Conservation (phyloP, 2,113 vertebrate species). For the Trinectes maculatus region DNA sequence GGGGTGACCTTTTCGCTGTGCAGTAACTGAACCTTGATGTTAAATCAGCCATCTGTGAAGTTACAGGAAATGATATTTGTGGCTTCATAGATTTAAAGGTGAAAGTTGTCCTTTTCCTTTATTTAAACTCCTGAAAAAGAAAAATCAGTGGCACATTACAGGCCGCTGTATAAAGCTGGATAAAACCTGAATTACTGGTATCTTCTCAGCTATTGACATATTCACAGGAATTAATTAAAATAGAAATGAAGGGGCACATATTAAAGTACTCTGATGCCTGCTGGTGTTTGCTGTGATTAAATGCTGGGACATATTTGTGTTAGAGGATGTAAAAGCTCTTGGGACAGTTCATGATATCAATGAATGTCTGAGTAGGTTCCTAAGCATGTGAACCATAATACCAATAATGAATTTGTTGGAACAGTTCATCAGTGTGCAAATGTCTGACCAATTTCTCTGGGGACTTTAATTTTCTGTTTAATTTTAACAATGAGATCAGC, state of each 20-base stretch:
- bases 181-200: neutral
- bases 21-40: too few relatives aligned
- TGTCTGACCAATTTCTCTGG: neutral
- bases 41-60: too few relatives aligned
- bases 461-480: constrained; percentile 9
- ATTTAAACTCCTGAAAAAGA: neutral
- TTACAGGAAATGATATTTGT: neutral
- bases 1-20: too few relatives aligned
- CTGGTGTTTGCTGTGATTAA: neutral
- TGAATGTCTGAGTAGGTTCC: neutral
- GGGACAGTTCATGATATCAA: neutral
- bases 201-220: neutral
- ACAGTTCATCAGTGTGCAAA: neutral
- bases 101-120: neutral
- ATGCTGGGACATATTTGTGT: neutral
- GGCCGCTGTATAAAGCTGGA: too few relatives aligned
- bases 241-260: neutral
- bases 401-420: neutral
- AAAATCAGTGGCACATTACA: neutral
- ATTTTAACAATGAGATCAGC: too few relatives aligned
- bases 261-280: neutral
- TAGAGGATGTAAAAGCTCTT: neutral
- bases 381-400: neutral
- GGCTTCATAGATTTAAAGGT: neutral
- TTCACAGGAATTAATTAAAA: too few relatives aligned